phyloP scores from a whole-genome alignment of 1,140 invertebrate species.

The Tenebrio molitor region DNA sequence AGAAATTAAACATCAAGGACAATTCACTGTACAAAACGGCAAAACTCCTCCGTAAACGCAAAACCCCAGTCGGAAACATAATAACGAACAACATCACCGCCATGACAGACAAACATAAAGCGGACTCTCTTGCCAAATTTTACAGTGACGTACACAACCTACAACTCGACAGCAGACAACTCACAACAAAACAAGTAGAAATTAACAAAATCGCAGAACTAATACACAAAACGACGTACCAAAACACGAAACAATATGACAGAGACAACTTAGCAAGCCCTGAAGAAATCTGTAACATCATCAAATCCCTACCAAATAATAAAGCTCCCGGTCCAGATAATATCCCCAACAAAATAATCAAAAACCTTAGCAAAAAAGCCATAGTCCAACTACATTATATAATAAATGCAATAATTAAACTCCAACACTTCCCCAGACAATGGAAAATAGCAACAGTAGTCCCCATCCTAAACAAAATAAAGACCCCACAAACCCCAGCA shows the following conservation, averaged over 20 bases:
- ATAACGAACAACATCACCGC: not conserved
- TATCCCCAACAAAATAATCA: constrained; percentile 54
- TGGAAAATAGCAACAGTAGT: constrained; percentile 62
- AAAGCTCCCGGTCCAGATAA: constrained; percentile 55
- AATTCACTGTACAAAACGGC: not conserved
- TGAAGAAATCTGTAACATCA: constrained; percentile 60
- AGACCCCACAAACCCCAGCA: constrained; percentile 48
- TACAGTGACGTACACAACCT: not conserved
- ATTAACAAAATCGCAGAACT: not conserved
- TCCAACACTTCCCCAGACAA: constrained; percentile 53
- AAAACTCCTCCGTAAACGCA: not conserved
- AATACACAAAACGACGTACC: not conserved
- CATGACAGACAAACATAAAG: not conserved
- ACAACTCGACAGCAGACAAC: not conserved
- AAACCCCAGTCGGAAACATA: constrained; percentile 12
- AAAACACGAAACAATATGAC: constrained; percentile 60
- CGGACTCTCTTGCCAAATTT: not conserved
- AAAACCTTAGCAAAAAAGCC: constrained; percentile 48
- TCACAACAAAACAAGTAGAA: not conserved
- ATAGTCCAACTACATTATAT: constrained; percentile 44
- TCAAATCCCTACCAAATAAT: too few relatives aligned
- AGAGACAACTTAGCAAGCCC: constrained; percentile 51
- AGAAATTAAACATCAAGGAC: not conserved
- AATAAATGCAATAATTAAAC: constrained; percentile 56
- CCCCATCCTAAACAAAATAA: constrained; percentile 63